These are phyloP conservation scores for Crax fasciolata DNA, from an alignment of 2,797 vertebrate species.

Conservation along the genomic window DNA sequence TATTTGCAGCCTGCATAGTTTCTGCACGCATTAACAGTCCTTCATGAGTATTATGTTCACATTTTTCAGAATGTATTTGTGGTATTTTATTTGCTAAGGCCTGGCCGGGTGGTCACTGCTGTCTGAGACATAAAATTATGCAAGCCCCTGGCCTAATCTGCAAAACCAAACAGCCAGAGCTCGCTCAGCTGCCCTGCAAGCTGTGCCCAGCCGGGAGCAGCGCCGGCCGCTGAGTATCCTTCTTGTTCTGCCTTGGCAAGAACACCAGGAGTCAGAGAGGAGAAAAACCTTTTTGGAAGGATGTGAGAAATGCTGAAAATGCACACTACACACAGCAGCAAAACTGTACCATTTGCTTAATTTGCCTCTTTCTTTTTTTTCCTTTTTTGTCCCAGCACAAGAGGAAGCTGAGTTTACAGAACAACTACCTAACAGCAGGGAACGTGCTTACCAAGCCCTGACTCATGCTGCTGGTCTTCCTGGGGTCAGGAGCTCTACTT, in stretches of 20 bases:
- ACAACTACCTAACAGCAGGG: not conserved
- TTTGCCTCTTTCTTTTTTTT: not conserved
- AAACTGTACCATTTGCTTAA: not conserved
- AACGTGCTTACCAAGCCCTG: not conserved
- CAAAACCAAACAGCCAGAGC: not conserved
- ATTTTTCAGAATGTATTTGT: slow-evolving; percentile 69
- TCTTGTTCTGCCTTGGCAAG: not conserved
- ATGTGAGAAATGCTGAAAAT: not conserved
- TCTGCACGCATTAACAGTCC: slow-evolving; percentile 62
- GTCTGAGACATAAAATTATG: slow-evolving; percentile 22
- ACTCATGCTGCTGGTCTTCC: not conserved
- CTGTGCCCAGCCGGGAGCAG: fast-evolving
- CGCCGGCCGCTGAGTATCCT: not conserved
- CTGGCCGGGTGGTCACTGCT: slow-evolving; percentile 32
- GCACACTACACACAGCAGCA: not conserved
- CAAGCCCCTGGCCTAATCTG: not conserved
- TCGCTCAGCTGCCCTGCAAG: not conserved
- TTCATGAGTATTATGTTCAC: slow-evolving; percentile 65
- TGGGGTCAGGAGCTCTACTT: not conserved
- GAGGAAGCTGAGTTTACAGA: slow-evolving; percentile 15
- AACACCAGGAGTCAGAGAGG: not conserved
- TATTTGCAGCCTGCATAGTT: slow-evolving; percentile 72
- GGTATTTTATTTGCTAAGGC: slow-evolving; percentile 73
- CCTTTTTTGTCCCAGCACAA: not conserved
- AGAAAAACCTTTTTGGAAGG: not conserved